Percentiles rank a stretch among this genome's conserved stretches.
phyloP scores from a whole-genome alignment of 2,797 vertebrate species.

The Masticophis lateralis region DNA sequence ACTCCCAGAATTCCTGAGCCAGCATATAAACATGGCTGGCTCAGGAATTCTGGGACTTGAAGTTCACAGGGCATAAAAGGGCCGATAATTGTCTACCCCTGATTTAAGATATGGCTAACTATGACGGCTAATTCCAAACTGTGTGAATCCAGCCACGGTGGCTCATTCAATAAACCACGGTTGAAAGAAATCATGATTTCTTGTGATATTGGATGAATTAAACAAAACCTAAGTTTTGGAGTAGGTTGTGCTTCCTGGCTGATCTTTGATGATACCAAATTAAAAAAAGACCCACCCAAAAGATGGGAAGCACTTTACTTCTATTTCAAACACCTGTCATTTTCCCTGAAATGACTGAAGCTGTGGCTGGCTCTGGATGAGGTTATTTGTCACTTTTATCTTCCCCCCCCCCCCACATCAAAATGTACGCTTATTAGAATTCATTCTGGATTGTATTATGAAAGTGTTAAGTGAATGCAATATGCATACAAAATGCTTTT shows the following conservation, averaged over 20 bases:
- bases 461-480: slow-evolving; percentile 44
- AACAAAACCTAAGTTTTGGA: background rate
- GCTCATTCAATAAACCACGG: background rate
- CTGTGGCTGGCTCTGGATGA: background rate
- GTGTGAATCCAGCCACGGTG: background rate
- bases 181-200: background rate
- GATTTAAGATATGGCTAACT: background rate
- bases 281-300: background rate
- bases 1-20: no score
- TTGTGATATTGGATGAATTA: background rate
- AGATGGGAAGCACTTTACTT: background rate
- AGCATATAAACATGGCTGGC: background rate
- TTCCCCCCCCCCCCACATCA: background rate
- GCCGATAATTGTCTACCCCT: background rate
- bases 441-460: slow-evolving; percentile 15
- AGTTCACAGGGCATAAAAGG: background rate
- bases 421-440: background rate
- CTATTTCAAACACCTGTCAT: background rate
- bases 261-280: background rate
- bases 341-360: background rate
- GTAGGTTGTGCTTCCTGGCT: background rate
- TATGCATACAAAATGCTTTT: slow-evolving; percentile 32
- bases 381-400: slow-evolving; percentile 1
- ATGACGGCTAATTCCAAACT: background rate
- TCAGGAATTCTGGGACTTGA: background rate